These are phyloP conservation scores for Heterocephalus glaber DNA, from an alignment of 2,113 vertebrate genomes.

Conservation along the genomic window DNA sequence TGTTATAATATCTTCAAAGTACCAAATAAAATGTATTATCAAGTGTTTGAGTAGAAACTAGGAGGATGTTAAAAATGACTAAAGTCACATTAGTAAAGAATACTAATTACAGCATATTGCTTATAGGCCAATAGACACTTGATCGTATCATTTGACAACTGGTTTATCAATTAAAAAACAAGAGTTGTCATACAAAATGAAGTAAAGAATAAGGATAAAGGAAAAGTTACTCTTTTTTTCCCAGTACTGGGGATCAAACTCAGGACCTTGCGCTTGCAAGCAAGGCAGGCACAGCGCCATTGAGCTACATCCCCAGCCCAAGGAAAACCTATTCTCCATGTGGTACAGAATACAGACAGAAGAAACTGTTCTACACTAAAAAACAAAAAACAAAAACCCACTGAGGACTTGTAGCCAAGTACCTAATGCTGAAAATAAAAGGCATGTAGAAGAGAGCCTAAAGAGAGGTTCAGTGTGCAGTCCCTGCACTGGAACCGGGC, in stretches of 20 bases:
- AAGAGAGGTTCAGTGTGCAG: not conserved
- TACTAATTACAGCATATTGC: not conserved
- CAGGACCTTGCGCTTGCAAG: no score
- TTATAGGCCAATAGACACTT: not conserved
- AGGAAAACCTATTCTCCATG: not conserved
- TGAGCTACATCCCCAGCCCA: no score
- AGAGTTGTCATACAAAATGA: not conserved
- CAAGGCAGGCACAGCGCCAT: no score
- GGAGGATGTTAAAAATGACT: not conserved
- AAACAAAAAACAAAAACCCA: not conserved
- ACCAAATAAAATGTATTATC: conserved; percentile 24
- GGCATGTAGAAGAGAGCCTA: not conserved
- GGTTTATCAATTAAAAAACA: not conserved
- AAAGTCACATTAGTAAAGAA: conserved; percentile 11
- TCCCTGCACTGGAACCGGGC: not conserved
- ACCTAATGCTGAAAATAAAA: not conserved
- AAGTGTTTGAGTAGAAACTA: conserved; percentile 28
- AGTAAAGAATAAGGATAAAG: not conserved
- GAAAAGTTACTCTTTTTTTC: not conserved
- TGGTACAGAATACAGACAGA: not conserved
- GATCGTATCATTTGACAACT: not conserved
- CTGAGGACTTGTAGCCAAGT: not conserved
- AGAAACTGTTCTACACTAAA: conserved; percentile 6
- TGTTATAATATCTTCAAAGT: not conserved
- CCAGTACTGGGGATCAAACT: no score